These are phyloP conservation scores for Pterois miles DNA, from an alignment of 2,797 vertebrate genomes.

Conservation along the genomic window DNA sequence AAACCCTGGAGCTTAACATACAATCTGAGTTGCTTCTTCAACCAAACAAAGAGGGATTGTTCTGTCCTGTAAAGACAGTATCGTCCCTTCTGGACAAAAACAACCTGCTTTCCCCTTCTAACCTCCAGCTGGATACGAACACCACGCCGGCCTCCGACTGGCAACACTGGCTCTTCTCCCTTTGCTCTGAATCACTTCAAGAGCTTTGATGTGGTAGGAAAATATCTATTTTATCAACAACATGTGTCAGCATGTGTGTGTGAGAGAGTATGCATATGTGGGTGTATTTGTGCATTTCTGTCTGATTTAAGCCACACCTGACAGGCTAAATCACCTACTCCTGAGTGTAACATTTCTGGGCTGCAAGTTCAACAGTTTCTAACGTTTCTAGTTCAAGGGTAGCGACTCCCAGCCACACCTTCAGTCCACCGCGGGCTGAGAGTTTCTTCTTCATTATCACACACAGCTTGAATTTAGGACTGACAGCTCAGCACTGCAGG, in stretches of 20 bases:
- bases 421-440: constrained; percentile 22
- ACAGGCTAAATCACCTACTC: background rate
- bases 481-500: constrained; percentile 46
- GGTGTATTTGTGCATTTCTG: constrained; percentile 23
- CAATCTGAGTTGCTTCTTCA: background rate
- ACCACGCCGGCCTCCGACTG: background rate
- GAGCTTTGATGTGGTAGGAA: constrained; percentile 47
- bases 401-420: constrained; percentile 42
- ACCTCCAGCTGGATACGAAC: background rate
- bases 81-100: constrained; percentile 21
- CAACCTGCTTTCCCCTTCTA: constrained; percentile 33
- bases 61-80: constrained; percentile 10
- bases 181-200: constrained; percentile 29
- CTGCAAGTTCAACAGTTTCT: constrained; percentile 16
- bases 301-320: constrained; percentile 48
- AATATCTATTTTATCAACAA: constrained; percentile 57
- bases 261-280: background rate
- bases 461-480: constrained; percentile 15
- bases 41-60: constrained; percentile 28
- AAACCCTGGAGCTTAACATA: constrained; percentile 1
- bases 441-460: constrained; percentile 41
- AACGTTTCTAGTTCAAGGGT: constrained; percentile 18
- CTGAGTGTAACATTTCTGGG: constrained; percentile 26
- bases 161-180: constrained; percentile 17
- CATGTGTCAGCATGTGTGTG: constrained; percentile 49